Evolutionary conservation across 1,140 invertebrate genomes (phyloP).

Genomic region (Trichogramma pretiosum): DNA sequence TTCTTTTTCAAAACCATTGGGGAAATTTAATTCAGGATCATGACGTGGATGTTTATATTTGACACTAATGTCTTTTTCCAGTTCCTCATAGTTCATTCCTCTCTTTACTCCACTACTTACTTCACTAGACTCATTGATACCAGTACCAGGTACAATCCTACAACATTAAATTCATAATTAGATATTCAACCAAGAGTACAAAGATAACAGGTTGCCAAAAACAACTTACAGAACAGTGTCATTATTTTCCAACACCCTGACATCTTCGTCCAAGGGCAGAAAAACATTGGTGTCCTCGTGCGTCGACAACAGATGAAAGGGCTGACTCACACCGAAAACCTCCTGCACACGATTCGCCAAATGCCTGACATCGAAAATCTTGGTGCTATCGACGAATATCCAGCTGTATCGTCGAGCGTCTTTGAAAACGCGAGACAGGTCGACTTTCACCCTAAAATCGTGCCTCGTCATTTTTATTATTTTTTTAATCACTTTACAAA

Average conservation of each 20-base stretch:
- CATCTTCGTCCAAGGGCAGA: slow-evolving; percentile 30
- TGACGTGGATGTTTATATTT: slow-evolving; percentile 1
- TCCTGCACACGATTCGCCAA: slow-evolving; percentile 24
- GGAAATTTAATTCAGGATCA: not conserved
- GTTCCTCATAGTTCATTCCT: not conserved
- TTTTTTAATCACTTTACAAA: no score
- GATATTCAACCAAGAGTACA: not conserved
- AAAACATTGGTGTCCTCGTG: slow-evolving; percentile 22
- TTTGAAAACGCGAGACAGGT: slow-evolving; percentile 27
- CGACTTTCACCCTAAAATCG: slow-evolving; percentile 29
- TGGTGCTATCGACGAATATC: slow-evolving; percentile 26
- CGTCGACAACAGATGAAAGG: slow-evolving; percentile 27
- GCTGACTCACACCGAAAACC: slow-evolving; percentile 25
- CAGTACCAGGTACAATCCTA: slow-evolving; percentile 26
- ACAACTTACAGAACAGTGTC: slow-evolving; percentile 22
- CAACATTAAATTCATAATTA: slow-evolving; percentile 7
- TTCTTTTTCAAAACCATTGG: no score
- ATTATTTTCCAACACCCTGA: slow-evolving; percentile 23
- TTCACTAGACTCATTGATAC: not conserved
- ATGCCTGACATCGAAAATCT: slow-evolving; percentile 22
- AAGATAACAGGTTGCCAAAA: no score
- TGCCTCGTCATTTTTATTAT: no score
- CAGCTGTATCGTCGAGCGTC: slow-evolving; percentile 27
- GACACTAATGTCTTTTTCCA: not conserved
- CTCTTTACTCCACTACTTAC: no score